Conservation (phyloP, 2,888 invertebrate species). For the Synergus gifuensis region DNA sequence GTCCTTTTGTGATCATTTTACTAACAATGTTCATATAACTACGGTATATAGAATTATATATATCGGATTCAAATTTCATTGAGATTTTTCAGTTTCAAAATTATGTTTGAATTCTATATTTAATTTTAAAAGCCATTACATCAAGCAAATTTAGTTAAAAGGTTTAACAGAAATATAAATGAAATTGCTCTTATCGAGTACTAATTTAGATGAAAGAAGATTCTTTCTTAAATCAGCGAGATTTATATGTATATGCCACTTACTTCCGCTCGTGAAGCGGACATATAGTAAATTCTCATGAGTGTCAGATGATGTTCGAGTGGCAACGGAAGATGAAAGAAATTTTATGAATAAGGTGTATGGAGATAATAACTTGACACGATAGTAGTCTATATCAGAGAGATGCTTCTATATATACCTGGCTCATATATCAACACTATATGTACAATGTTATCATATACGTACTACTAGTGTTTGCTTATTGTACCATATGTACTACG, state of each 20-base stretch:
- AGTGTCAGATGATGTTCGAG: constrained; percentile 49
- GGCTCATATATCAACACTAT: constrained; percentile 41
- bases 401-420: neutral
- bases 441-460: constrained; percentile 45
- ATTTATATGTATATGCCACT: neutral
- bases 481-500: neutral
- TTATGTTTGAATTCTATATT: neutral
- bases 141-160: no score
- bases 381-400: neutral
- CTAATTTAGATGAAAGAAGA: neutral
- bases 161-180: no score
- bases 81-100: neutral
- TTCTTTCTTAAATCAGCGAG: neutral
- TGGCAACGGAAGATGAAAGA: constrained; percentile 46
- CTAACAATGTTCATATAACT: neutral
- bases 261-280: neutral
- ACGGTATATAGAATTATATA: no score
- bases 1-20: constrained; percentile 13
- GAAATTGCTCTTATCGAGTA: no score
- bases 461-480: neutral
- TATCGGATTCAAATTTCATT: no score
- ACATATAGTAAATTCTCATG: constrained; percentile 49
- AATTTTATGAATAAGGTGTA: constrained; percentile 48
- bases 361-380: constrained; percentile 48
- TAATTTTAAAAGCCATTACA: neutral